A percentile compares a stretch with the other conserved stretches of the same genome.
These are phyloP conservation scores for Diachrysia chrysitis DNA, from an alignment of 2,888 invertebrate genomes.

Conservation along the genomic window DNA sequence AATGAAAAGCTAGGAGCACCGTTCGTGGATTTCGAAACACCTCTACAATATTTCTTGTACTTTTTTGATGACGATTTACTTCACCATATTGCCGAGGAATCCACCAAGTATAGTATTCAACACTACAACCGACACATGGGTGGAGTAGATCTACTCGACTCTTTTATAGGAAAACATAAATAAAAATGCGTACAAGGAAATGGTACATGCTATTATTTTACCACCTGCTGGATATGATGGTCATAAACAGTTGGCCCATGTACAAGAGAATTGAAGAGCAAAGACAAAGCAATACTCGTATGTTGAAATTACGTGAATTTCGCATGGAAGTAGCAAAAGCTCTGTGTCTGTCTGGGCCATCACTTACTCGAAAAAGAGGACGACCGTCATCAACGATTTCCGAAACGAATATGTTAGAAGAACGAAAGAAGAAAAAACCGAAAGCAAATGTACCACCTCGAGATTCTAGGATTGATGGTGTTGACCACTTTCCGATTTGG, in stretches of 20 bases:
- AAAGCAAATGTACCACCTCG: constrained; percentile 8
- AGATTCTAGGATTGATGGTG: not conserved
- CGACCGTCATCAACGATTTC: constrained; percentile 10
- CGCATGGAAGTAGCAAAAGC: constrained; percentile 17
- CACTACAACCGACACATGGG: constrained; percentile 17
- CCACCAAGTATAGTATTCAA: no score
- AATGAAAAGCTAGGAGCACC: no score
- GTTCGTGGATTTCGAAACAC: no score
- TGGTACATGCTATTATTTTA: constrained; percentile 32
- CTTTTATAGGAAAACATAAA: constrained; percentile 20
- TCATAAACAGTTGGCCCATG: constrained; percentile 33
- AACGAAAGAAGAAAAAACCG: not conserved
- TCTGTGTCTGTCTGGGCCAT: constrained; percentile 13
- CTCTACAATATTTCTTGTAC: no score
- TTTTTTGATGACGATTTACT: no score
- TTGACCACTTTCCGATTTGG: constrained; percentile 15
- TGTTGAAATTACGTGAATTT: constrained; percentile 14
- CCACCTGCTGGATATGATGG: constrained; percentile 30
- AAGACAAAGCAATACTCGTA: constrained; percentile 7
- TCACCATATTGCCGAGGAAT: no score
- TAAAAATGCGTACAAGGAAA: constrained; percentile 24
- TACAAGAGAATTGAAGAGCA: constrained; percentile 25
- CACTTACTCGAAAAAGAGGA: constrained; percentile 13
- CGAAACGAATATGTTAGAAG: constrained; percentile 4
- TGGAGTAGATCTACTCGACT: constrained; percentile 14